Base-by-base conservation (phyloP, 2,113 vertebrate genomes). In the Ibidorhyncha struthersii region DNA sequence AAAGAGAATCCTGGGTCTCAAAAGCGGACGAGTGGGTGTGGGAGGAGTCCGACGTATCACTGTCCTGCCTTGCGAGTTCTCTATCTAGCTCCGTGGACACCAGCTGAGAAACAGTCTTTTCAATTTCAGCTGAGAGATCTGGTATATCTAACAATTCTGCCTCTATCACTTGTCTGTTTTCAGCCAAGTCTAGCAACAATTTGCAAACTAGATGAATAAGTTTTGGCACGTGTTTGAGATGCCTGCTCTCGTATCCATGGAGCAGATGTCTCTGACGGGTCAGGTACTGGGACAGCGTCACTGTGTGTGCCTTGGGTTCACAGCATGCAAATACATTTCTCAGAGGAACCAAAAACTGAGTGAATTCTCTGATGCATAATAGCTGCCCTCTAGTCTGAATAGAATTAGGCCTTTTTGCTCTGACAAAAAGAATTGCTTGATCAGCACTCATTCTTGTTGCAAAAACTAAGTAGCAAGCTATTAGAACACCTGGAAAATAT, bases 381-480 rank as follows among this genome's bases (percentile, higher is more conserved):
- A 99, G 95, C 97, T 99, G 99, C 43, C 99, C 99, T 92, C 99
- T 98, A 8, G 99, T 99, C 96, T 99, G 99, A 96, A 99, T 99
- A 49, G 99, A 99, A 91, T 99, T 99, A 58, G 99, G 99, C 74
- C 99, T 98, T 95, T 99, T 99, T 43, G 99, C 99, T 69, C 99
- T 98, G 50, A 99, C 99, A 93, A 99, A 99, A 93, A 99, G 96
- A 95, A 99, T 99, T 23, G 99, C 99, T 95, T 99, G 99, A 94
- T 99, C 99, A 34, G 99, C 99, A 4, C 98, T 99, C 99, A 99
- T 99, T 82, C 99, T 98, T 52, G 98, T 99, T 12, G 99, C 99
- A 98, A 99, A 99, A 88, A 99, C 99, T 90, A 99, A 97, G 91
- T 99, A 99, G 97, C 99, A 99, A 36, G 99, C 99, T 97, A 99